These are phyloP conservation scores for Saturnia japonica DNA, from an alignment of 2,888 invertebrate genomes.

Conservation along the genomic window DNA sequence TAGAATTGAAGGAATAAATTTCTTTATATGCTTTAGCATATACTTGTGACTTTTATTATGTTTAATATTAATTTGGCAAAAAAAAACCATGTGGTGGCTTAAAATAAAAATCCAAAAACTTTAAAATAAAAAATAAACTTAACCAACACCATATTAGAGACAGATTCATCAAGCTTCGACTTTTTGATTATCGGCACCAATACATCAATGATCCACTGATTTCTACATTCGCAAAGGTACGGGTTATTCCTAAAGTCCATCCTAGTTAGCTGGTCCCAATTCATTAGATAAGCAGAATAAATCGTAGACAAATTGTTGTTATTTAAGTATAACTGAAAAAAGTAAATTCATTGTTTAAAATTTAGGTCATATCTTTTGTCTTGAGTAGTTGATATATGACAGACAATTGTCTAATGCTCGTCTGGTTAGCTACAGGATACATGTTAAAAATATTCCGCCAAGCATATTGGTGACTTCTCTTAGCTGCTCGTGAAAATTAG, in stretches of 20 bases:
- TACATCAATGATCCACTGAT: slow-evolving; percentile 86
- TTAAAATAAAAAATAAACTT: not conserved
- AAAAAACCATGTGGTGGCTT: too few relatives aligned
- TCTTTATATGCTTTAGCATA: too few relatives aligned
- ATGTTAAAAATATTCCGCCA: too few relatives aligned
- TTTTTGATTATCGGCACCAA: slow-evolving; percentile 77
- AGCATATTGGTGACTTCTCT: too few relatives aligned
- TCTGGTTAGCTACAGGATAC: too few relatives aligned
- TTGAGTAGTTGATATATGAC: too few relatives aligned
- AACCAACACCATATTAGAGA: slow-evolving; percentile 67
- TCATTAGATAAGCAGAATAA: slow-evolving; percentile 78
- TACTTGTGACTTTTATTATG: too few relatives aligned
- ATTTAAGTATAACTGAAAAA: slow-evolving; percentile 84
- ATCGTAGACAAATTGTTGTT: slow-evolving; percentile 86
- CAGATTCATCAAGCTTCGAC: slow-evolving; percentile 50
- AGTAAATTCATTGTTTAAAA: not conserved
- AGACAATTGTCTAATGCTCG: too few relatives aligned
- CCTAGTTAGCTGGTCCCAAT: slow-evolving; percentile 85
- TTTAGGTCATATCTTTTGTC: not conserved
- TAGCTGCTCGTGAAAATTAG: too few relatives aligned
- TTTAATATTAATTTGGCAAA: too few relatives aligned
- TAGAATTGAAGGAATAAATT: too few relatives aligned
- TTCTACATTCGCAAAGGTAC: slow-evolving; percentile 89
- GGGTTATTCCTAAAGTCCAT: slow-evolving; percentile 86
- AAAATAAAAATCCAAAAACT: not conserved